These are phyloP conservation scores for Cheilinus undulatus DNA, from an alignment of 2,113 vertebrate species.

Conservation along the genomic window DNA sequence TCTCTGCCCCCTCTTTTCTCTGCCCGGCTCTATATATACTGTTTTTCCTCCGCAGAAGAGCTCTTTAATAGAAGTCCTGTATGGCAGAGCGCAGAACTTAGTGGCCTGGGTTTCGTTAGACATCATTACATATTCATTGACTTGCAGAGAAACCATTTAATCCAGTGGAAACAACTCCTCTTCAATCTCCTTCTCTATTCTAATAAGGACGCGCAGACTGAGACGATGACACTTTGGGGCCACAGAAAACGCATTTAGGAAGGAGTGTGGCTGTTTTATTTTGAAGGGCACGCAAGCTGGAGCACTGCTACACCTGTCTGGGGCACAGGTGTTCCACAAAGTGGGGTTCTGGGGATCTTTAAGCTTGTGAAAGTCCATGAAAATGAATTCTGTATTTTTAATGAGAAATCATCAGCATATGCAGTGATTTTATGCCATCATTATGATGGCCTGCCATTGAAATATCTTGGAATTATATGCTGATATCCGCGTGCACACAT, in stretches of 20 bases:
- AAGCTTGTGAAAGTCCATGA: not conserved
- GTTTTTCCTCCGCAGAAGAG: conserved; percentile 46
- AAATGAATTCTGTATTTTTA: conserved; percentile 5
- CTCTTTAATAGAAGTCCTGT: conserved; percentile 53
- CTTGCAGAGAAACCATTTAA: conserved; percentile 78
- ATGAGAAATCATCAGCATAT: not conserved
- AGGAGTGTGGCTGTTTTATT: conserved; percentile 23
- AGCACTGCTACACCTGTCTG: conserved; percentile 2
- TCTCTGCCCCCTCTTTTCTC: conserved; percentile 57
- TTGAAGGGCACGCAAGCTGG: conserved; percentile 6
- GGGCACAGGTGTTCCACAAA: conserved; percentile 57
- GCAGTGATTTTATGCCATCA: not conserved
- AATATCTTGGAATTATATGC: not conserved
- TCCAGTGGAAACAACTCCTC: conserved; percentile 77
- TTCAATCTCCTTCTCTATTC: conserved; percentile 60
- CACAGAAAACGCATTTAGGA: conserved; percentile 38
- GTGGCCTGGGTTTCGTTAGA: conserved; percentile 64
- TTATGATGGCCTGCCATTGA: not conserved
- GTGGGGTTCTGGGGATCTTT: conserved; percentile 20
- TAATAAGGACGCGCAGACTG: conserved; percentile 55
- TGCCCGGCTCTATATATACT: conserved; percentile 31
- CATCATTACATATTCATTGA: conserved; percentile 85
- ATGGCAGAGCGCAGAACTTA: conserved; percentile 40
- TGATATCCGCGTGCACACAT: not conserved
- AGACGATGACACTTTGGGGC: conserved; percentile 38